A percentile compares a stretch with the other conserved stretches of the same genome.
Evolutionary conservation across 1,140 invertebrate genomes (phyloP).

Genomic region (Halictus rubicundus): DNA sequence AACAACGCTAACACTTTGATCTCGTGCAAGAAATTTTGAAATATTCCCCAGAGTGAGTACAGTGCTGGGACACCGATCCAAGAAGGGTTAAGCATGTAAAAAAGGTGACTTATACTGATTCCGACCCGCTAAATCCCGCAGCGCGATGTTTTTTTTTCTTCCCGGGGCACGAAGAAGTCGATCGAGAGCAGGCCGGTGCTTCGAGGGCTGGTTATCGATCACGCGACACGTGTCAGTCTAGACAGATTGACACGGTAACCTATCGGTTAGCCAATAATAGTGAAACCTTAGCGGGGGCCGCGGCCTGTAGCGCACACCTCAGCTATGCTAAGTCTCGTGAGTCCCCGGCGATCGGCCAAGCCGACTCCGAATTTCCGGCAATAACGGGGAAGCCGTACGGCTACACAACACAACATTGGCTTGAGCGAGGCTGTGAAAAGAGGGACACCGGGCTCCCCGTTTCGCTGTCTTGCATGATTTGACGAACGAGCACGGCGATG

Average conservation of each 20-base stretch:
- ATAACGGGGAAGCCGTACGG: constrained; percentile 15
- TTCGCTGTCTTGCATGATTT: background rate
- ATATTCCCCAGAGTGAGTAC: too few relatives aligned
- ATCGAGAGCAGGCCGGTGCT: constrained; percentile 26
- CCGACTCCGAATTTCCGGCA: constrained; percentile 50
- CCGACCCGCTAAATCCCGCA: background rate
- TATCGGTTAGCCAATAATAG: constrained; percentile 72
- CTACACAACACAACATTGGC: background rate
- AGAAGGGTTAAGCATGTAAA: too few relatives aligned
- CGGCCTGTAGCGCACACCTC: constrained; percentile 41
- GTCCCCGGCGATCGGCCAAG: constrained; percentile 30
- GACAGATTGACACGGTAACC: constrained; percentile 73
- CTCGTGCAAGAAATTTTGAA: too few relatives aligned
- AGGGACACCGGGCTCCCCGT: background rate
- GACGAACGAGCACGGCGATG: background rate
- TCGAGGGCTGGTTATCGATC: constrained; percentile 53
- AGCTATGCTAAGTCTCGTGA: constrained; percentile 64
- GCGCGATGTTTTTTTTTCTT: background rate
- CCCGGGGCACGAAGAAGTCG: background rate
- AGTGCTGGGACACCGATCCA: too few relatives aligned
- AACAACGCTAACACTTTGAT: too few relatives aligned
- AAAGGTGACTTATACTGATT: too few relatives aligned
- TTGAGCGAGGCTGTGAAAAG: background rate
- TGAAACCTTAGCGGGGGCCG: constrained; percentile 65
- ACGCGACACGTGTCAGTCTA: constrained; percentile 59